A percentile compares a stretch with the other conserved stretches of the same genome.
Evolutionary conservation across 2,888 invertebrate genomes (phyloP).

Genomic region (Fragum sueziense): DNA sequence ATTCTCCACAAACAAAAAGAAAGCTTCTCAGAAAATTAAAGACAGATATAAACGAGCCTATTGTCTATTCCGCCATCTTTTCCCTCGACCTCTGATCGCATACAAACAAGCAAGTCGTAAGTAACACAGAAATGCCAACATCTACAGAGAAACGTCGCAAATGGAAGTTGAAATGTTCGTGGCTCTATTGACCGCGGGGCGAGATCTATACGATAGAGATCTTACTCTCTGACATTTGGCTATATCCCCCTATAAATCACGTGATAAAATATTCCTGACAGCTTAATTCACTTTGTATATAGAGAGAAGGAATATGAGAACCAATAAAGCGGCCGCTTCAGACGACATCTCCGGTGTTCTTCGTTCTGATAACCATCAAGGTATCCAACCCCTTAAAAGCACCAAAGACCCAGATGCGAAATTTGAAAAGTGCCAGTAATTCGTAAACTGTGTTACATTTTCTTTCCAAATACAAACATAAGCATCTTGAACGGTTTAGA

Average conservation of each 20-base stretch:
- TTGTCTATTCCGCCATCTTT: slow-evolving; percentile 12
- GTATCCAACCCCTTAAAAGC: too few relatives aligned
- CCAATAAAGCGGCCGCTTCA: slow-evolving; percentile 20
- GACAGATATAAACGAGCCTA: slow-evolving; percentile 2
- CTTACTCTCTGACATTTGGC: slow-evolving; percentile 55
- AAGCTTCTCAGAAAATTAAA: neutral
- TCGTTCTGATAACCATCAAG: too few relatives aligned
- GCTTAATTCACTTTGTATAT: slow-evolving; percentile 61
- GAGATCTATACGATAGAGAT: slow-evolving; percentile 49
- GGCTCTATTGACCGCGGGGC: slow-evolving; percentile 54
- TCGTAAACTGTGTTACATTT: too few relatives aligned
- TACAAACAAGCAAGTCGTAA: slow-evolving; percentile 16
- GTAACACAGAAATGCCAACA: slow-evolving; percentile 15
- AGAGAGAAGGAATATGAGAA: slow-evolving; percentile 54
- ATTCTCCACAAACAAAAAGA: neutral
- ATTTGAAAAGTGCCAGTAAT: too few relatives aligned
- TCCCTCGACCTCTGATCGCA: slow-evolving; percentile 12
- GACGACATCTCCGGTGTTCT: slow-evolving; percentile 10
- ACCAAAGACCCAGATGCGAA: too few relatives aligned
- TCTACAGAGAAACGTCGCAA: slow-evolving; percentile 5
- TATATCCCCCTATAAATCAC: slow-evolving; percentile 59
- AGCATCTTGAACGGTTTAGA: too few relatives aligned
- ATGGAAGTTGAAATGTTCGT: slow-evolving; percentile 33
- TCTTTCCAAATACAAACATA: too few relatives aligned
- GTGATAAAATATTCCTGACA: slow-evolving; percentile 61